Evolutionary conservation across 2,797 vertebrate genomes (phyloP).

Genomic region (Pipistrellus kuhlii): DNA sequence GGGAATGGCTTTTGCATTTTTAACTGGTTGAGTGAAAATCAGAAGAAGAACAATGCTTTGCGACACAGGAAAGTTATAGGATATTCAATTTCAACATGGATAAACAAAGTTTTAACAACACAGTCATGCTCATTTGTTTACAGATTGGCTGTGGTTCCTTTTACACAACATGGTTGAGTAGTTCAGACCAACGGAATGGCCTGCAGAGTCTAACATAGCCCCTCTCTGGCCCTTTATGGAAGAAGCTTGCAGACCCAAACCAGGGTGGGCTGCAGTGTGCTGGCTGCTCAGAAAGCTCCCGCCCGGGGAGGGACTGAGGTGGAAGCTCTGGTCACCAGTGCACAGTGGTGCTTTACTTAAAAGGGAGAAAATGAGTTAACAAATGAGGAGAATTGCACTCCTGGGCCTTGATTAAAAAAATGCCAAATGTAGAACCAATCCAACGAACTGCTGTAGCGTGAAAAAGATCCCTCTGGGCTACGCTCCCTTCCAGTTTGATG

Average conservation of each 20-base stretch:
- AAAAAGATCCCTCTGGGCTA: slow-evolving; percentile 35
- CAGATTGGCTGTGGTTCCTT: not conserved
- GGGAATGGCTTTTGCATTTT: not conserved
- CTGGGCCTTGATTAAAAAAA: slow-evolving; percentile 23
- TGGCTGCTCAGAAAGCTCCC: not conserved
- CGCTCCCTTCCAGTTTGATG: slow-evolving; percentile 51
- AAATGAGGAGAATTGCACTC: not conserved
- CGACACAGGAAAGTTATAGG: not conserved
- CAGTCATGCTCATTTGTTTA: not conserved
- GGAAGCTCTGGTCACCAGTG: not conserved
- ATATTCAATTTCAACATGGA: slow-evolving; percentile 2
- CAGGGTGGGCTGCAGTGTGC: not conserved
- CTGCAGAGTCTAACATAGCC: not conserved
- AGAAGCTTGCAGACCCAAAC: not conserved
- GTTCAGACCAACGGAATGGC: not conserved
- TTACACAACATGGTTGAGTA: not conserved
- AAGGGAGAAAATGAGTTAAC: not conserved
- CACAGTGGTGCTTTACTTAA: not conserved
- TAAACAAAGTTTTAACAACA: slow-evolving; percentile 20
- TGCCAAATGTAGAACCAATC: slow-evolving; percentile 50
- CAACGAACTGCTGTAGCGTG: slow-evolving; percentile 17
- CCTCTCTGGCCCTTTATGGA: not conserved
- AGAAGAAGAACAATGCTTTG: slow-evolving; percentile 38
- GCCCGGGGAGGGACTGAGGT: not conserved
- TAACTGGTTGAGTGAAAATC: not conserved